Evolutionary conservation across 2,797 vertebrate genomes (phyloP).

Genomic region (Thamnophis elegans): DNA sequence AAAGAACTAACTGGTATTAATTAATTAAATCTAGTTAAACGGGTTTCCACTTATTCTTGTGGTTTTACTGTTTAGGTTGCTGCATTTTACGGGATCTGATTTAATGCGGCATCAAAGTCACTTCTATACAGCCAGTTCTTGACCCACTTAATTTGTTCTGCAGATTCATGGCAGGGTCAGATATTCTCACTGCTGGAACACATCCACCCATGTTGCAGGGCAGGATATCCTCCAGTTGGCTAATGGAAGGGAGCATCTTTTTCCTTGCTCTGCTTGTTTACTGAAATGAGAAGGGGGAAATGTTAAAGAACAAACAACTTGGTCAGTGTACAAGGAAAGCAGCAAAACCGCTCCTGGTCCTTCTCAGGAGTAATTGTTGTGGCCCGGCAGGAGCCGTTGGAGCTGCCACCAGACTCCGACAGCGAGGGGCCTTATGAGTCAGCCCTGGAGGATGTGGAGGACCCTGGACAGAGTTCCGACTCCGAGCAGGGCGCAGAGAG

Average conservation of each 20-base stretch:
- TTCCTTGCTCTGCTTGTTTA: neutral
- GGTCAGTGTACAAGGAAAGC: neutral
- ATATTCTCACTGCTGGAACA: neutral
- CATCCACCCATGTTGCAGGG: neutral
- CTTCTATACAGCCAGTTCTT: neutral
- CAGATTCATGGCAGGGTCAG: neutral
- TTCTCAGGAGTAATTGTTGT: neutral
- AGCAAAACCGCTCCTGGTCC: neutral
- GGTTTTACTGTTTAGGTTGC: neutral
- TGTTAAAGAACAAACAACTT: neutral
- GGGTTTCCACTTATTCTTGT: neutral
- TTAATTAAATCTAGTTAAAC: conserved; percentile 16
- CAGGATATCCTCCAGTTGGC: neutral
- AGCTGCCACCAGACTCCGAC: no score
- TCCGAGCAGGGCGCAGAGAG: no score
- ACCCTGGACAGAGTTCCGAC: no score
- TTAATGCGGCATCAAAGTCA: neutral
- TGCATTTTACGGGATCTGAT: neutral
- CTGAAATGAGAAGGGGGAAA: neutral
- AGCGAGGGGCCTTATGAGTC: no score
- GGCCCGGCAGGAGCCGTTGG: no score
- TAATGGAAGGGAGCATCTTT: neutral
- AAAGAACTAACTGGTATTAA: neutral
- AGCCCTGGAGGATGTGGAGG: no score
- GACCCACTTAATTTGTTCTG: neutral